Conservation (phyloP, 2,113 vertebrate species). For the Boleophthalmus pectinirostris region DNA sequence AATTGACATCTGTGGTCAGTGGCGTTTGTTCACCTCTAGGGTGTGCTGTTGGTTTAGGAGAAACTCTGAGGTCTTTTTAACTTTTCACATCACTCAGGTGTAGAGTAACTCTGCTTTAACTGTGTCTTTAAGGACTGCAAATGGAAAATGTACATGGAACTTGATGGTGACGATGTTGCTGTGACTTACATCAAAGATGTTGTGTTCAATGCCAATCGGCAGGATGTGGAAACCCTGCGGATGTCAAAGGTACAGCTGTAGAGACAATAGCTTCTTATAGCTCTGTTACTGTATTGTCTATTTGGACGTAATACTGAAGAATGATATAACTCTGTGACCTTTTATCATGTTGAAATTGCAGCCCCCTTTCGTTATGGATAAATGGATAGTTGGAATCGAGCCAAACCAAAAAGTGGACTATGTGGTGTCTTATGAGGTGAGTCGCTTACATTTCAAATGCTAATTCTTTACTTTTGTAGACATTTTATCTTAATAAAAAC, state of each 20-base stretch:
- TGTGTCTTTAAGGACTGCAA: constrained; percentile 90
- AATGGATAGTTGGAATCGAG: constrained; percentile 90
- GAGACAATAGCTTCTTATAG: not conserved
- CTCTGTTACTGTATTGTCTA: not conserved
- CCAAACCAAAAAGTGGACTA: constrained; percentile 89
- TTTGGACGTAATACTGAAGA: not conserved
- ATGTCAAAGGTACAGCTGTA: constrained; percentile 87
- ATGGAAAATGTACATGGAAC: constrained; percentile 99
- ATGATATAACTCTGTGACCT: not conserved
- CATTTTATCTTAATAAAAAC: not conserved
- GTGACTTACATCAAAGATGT: constrained; percentile 98
- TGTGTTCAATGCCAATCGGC: constrained; percentile 88
- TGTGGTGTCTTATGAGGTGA: constrained; percentile 92
- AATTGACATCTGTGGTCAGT: constrained; percentile 31
- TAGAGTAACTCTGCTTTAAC: constrained; percentile 20
- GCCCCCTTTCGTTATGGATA: constrained; percentile 99
- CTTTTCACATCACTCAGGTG: constrained; percentile 31
- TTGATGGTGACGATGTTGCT: constrained; percentile 95
- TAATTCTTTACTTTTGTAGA: not conserved
- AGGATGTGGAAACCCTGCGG: constrained; percentile 86
- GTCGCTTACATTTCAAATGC: constrained; percentile 18
- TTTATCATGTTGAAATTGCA: constrained; percentile 69
- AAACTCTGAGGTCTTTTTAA: constrained; percentile 26
- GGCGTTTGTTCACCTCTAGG: constrained; percentile 70
- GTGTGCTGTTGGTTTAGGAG: constrained; percentile 78